These are phyloP conservation scores for Mesochorus sp. DNA, from an alignment of 2,888 invertebrate species.

Conservation along the genomic window DNA sequence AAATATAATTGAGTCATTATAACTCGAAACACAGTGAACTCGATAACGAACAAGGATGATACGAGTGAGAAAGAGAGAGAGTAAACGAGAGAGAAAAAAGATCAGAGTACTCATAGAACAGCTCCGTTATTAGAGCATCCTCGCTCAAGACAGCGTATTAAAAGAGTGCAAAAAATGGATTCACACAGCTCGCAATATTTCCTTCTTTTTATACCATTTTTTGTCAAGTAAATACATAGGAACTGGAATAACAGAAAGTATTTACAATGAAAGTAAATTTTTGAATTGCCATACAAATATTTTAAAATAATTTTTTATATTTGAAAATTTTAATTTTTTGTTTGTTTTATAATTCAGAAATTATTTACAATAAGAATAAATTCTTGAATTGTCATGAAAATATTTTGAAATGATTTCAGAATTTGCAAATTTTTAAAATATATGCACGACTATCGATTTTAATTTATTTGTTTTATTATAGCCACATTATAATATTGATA, in stretches of 20 bases:
- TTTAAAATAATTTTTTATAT: background rate
- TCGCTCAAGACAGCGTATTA: slow-evolving; percentile 19
- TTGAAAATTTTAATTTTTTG: background rate
- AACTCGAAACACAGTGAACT: slow-evolving; percentile 57
- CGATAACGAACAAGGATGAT: slow-evolving; percentile 53
- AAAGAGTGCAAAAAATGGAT: slow-evolving; percentile 33
- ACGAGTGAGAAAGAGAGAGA: background rate
- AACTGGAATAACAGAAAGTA: background rate
- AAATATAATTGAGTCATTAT: slow-evolving; percentile 57
- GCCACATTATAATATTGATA: slow-evolving; percentile 32
- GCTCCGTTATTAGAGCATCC: slow-evolving; percentile 47
- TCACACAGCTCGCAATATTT: background rate
- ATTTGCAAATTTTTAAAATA: no score
- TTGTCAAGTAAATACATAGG: background rate
- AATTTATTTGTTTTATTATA: no score
- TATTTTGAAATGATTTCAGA: no score
- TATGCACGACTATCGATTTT: no score
- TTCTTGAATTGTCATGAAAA: no score
- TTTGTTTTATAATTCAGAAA: no score
- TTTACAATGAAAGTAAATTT: background rate
- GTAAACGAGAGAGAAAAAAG: background rate
- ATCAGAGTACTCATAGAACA: background rate
- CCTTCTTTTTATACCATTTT: background rate
- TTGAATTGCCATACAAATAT: background rate
- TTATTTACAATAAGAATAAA: no score